Conservation (phyloP, 2,113 vertebrate species). For the western clawed frog (Xenopus tropicalis) region UCB_Xtro_10.0 CM004450.2:13154001-13154500, state of each 20-base stretch:
- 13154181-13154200: too few relatives aligned
- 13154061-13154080: too few relatives aligned
- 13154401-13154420: neutral
- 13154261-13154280: neutral
- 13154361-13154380: constrained; percentile 24
- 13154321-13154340: constrained; percentile 26
- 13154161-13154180: too few relatives aligned
- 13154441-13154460: neutral
- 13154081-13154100: too few relatives aligned
- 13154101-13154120: too few relatives aligned
- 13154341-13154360: constrained; percentile 21
- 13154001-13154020: too few relatives aligned
- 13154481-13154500: neutral
- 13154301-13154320: constrained; percentile 33
- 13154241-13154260: constrained; percentile 13
- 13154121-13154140: too few relatives aligned
- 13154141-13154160: too few relatives aligned
- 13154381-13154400: neutral
- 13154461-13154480: neutral
- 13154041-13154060: too few relatives aligned
- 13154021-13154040: too few relatives aligned
- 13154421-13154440: neutral
- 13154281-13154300: constrained; percentile 19
- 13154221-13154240: constrained; percentile 9
- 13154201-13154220: too few relatives aligned